Evolutionary conservation across 2,888 invertebrate species (phyloP).

Genomic region (Machimus rusticus): DNA sequence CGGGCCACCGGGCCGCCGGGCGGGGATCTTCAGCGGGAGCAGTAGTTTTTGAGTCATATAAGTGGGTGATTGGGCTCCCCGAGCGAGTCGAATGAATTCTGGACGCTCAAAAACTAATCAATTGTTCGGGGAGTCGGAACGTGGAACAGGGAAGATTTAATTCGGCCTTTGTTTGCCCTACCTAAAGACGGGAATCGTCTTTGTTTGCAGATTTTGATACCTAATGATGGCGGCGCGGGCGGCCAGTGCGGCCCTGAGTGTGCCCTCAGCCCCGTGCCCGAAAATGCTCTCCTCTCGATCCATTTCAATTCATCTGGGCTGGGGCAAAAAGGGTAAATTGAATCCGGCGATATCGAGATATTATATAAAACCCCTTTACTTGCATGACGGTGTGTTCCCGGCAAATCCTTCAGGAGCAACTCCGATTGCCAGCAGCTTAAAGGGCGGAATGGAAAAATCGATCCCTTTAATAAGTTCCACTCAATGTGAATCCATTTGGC

Average conservation of each 20-base stretch:
- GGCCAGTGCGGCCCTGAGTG: not conserved
- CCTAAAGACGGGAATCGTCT: conserved; percentile 20
- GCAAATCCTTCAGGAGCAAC: not conserved
- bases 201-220: conserved; percentile 37
- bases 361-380: not conserved
- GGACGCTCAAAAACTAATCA: conserved; percentile 23
- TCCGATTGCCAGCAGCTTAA: not conserved
- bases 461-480: conserved; percentile 22
- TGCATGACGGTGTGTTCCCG: not conserved
- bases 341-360: conserved; percentile 15
- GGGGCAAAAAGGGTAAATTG: conserved; percentile 2
- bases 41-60: not conserved
- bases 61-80: conserved; percentile 23
- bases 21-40: not conserved
- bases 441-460: conserved; percentile 8
- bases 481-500: conserved; percentile 2
- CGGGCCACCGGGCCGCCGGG: not conserved
- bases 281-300: not conserved
- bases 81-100: conserved; percentile 11
- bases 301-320: conserved; percentile 4
- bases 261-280: not conserved
- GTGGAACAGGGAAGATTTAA: conserved; percentile 5
- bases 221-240: conserved; percentile 29
- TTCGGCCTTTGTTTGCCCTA: conserved; percentile 26
- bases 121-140: not conserved